Base-by-base conservation (phyloP, 2,113 vertebrate genomes). In the Cyanoderma ruficeps region DNA sequence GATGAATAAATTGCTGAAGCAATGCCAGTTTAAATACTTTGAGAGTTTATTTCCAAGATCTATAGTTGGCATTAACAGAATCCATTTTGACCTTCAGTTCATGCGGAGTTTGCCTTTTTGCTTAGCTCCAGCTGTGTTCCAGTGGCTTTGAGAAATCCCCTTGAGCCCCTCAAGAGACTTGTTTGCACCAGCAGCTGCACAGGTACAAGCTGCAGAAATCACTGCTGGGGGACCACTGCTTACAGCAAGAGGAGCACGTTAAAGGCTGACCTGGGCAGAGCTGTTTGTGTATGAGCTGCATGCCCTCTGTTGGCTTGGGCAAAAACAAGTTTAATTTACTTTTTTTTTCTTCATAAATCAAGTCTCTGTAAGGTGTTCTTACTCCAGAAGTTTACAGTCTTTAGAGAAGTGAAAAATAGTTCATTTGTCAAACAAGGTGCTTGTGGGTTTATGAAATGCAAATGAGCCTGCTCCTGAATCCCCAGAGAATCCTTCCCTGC, bases 1-100 rank as follows among this genome's bases (percentile, higher is more conserved):
- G 7, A 37, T 92, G 50, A 61, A 80, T 79, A 72, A 96, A 79
- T 61, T 83, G 67, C 75, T 90, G 85, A 88, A 90, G 71, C 75
- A 93, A 85, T 74, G 35, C 67, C 37, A 27, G 63, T 69, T 86
- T 57, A 83, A 94, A 41, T 84, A 33, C 84, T 96, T 64, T 61
- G 25, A 60, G 88, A 57, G 39, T 76, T 93, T 76, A 69, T 86
- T 88, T 96, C 59, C 1, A 6, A 90, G 85, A 35, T 85, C 52
- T 16, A 70, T 79, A 77, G 53, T 4, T 60, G 70, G 55, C 92
- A 88, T 94, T 74, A 93, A 60, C 44, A 83, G 71, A 83, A 93
- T 44, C 25, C 30, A 15, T 74, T 96, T 70, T 94, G 90, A 92
- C 94, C 92, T 93, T 96, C 90, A 90, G 49, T 65, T 31, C 68